Conservation (phyloP, 2,888 invertebrate genomes). For the Sarcophaga variegata region DNA sequence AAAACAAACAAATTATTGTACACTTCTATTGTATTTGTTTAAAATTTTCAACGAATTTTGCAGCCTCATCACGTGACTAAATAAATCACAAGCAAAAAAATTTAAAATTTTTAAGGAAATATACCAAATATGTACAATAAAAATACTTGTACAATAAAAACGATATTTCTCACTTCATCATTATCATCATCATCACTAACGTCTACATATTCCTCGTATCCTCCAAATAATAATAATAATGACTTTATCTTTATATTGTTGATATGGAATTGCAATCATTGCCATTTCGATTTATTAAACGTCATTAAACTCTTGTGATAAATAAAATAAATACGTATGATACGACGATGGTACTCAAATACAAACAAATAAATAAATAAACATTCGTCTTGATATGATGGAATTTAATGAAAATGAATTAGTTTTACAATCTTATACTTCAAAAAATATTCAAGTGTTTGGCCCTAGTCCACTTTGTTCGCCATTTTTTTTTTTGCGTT, state of each 20-base stretch:
- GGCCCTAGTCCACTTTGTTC: not conserved
- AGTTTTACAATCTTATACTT: conserved; percentile 7
- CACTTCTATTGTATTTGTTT: too few relatives aligned
- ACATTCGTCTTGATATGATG: not conserved
- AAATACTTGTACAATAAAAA: not conserved
- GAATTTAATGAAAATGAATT: conserved; percentile 27
- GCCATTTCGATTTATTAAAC: conserved; percentile 13
- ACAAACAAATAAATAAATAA: too few relatives aligned
- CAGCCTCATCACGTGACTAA: not conserved
- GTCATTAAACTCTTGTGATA: conserved; percentile 25
- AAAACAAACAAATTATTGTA: not conserved
- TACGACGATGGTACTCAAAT: too few relatives aligned
- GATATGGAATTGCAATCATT: not conserved
- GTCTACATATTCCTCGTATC: not conserved
- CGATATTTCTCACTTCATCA: not conserved
- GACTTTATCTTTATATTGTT: conserved; percentile 10
- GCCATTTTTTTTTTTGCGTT: conserved; percentile 7
- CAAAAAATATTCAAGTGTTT: conserved; percentile 13
- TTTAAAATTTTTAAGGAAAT: too few relatives aligned
- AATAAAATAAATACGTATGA: not conserved
- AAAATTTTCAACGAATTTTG: not conserved
- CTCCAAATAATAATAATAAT: not conserved
- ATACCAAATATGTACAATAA: not conserved
- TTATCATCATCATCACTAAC: not conserved
- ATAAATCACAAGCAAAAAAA: not conserved